phyloP scores from a whole-genome alignment of 2,113 vertebrate species.

The Nibea coibor region DNA sequence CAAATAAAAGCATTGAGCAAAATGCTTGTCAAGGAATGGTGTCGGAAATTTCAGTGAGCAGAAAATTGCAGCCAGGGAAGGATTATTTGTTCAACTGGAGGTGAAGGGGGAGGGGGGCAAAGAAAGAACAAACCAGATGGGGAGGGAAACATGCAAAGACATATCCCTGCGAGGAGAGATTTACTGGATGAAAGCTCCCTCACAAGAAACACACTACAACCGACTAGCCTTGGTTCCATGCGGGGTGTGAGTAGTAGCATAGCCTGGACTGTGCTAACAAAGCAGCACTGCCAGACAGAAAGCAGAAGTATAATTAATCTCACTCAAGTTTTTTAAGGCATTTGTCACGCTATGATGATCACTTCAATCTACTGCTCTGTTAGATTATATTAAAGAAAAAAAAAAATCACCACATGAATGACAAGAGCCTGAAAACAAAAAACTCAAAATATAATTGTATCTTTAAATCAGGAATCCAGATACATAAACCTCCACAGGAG shows the following conservation, averaged over 20 bases:
- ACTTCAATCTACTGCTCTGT: not conserved
- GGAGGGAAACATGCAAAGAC: slow-evolving; percentile 54
- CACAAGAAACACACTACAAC: slow-evolving; percentile 8
- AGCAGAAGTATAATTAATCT: not conserved
- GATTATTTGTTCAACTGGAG: slow-evolving; percentile 38
- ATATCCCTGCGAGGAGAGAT: slow-evolving; percentile 24
- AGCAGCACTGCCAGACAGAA: slow-evolving; percentile 41
- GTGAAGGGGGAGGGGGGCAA: slow-evolving; percentile 26
- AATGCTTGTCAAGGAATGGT: slow-evolving; percentile 45
- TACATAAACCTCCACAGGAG: slow-evolving; percentile 6
- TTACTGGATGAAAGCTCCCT: slow-evolving; percentile 10
- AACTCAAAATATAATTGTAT: not conserved
- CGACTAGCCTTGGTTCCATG: slow-evolving; percentile 40
- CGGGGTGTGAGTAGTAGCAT: slow-evolving; percentile 37
- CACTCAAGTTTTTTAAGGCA: not conserved
- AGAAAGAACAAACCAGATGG: slow-evolving; percentile 44
- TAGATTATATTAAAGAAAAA: not conserved
- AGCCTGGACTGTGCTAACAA: slow-evolving; percentile 21
- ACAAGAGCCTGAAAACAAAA: not conserved
- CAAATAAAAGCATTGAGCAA: slow-evolving; percentile 51
- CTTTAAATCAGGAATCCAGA: not conserved
- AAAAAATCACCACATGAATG: not conserved
- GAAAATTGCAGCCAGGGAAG: slow-evolving; percentile 43
- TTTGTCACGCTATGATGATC: slow-evolving; percentile 1
- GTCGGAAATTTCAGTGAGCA: slow-evolving; percentile 41